Conservation (phyloP, 2,888 invertebrate species). For the Campoplex nolae region DNA sequence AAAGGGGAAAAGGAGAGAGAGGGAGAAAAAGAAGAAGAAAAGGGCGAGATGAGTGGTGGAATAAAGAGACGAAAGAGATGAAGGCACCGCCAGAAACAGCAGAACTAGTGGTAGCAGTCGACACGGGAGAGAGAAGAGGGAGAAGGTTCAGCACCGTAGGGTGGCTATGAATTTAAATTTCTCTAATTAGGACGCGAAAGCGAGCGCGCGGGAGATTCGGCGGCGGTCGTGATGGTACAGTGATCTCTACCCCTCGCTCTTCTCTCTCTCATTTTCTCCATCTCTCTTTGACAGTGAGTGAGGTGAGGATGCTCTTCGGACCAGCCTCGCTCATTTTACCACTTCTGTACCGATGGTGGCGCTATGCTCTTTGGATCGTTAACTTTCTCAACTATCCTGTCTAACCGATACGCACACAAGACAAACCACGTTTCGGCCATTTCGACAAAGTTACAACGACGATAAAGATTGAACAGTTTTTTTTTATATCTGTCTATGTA, state of each 20-base stretch:
- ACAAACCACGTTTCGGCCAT: conserved; percentile 35
- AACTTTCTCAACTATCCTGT: conserved; percentile 69
- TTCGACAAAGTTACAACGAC: conserved; percentile 50
- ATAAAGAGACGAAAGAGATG: conserved; percentile 57
- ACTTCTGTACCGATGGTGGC: conserved; percentile 59
- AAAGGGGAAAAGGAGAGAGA: conserved; percentile 68
- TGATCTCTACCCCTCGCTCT: conserved; percentile 23
- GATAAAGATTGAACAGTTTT: neutral
- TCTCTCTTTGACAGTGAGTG: conserved; percentile 46
- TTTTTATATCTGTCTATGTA: conserved; percentile 12
- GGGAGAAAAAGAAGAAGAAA: conserved; percentile 14
- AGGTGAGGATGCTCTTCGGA: conserved; percentile 36
- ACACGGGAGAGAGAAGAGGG: conserved; percentile 51
- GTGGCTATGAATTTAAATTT: conserved; percentile 84
- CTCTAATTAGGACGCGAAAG: conserved; percentile 83
- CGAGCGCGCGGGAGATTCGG: conserved; percentile 65
- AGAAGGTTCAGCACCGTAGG: conserved; percentile 77
- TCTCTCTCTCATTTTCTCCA: conserved; percentile 1
- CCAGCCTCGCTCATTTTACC: conserved; percentile 68
- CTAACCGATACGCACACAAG: neutral
- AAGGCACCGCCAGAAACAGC: conserved; percentile 53
- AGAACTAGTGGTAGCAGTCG: conserved; percentile 40
- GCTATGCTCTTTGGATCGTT: conserved; percentile 70
- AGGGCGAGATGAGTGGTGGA: conserved; percentile 45
- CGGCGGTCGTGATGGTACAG: conserved; percentile 59